Conservation (phyloP, 2,888 invertebrate genomes). For the Mactromeris polynyma region DNA sequence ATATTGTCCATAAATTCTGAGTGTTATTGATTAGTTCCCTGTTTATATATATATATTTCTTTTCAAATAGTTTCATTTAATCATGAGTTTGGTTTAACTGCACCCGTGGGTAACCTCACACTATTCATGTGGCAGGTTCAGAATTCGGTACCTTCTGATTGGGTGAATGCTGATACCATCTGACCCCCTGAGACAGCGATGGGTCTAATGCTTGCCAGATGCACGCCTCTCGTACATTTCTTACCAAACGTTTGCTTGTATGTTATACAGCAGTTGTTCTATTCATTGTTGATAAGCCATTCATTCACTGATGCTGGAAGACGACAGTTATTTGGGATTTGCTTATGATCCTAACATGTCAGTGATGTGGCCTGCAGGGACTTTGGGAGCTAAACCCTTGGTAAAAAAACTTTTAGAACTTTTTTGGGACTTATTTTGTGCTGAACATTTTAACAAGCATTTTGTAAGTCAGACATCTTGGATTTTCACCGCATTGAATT, state of each 20-base stretch:
- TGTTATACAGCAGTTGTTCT: slow-evolving; percentile 58
- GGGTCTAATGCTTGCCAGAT: slow-evolving; percentile 71
- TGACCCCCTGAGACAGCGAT: slow-evolving; percentile 67
- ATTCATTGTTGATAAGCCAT: slow-evolving; percentile 62
- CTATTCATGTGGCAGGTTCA: slow-evolving; percentile 59
- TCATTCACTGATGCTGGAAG: slow-evolving; percentile 71
- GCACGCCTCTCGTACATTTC: slow-evolving; percentile 63
- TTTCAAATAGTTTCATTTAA: slow-evolving; percentile 34
- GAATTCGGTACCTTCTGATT: slow-evolving; percentile 66
- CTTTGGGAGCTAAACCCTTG: slow-evolving; percentile 69
- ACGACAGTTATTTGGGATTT: slow-evolving; percentile 68
- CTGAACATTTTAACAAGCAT: background rate
- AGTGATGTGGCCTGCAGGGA: slow-evolving; percentile 71
- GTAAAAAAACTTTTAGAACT: slow-evolving; percentile 55
- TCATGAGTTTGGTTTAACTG: slow-evolving; percentile 27
- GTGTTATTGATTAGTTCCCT: slow-evolving; percentile 25
- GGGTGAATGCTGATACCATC: slow-evolving; percentile 69
- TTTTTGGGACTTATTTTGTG: background rate
- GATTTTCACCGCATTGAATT: slow-evolving; percentile 32
- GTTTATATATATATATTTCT: slow-evolving; percentile 17
- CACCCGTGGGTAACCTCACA: slow-evolving; percentile 55
- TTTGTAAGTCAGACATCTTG: slow-evolving; percentile 60
- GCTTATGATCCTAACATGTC: slow-evolving; percentile 69
- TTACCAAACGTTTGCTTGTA: slow-evolving; percentile 59
- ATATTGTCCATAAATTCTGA: background rate